Base-by-base conservation (phyloP, 2,113 vertebrate genomes). In the Ascaphus truei region DNA sequence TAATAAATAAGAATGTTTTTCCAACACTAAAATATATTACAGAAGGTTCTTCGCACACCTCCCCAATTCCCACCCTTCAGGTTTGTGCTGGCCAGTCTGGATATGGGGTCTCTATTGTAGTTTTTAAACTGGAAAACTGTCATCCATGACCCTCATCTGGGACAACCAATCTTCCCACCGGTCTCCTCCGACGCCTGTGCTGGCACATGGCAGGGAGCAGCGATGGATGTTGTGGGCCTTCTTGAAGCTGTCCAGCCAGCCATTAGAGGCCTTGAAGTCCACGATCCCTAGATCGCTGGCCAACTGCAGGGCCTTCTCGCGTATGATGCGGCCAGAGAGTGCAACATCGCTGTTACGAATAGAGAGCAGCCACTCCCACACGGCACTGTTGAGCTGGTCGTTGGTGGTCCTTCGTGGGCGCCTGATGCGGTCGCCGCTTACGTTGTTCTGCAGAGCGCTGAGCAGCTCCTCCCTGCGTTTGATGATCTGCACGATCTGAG, bases 241-340 rank as follows among this genome's bases (percentile, higher is more conserved):
- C 7, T 59, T 68, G 39, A 68, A 68, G 65, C 65, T 68, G 53
- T 68, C 53, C 16, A 68, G n/a, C 65, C 65, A 68, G 3, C 65
- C 65, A 15, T 68, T 68, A 3, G 65, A 68, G 23, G 65, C 65
- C 16, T 68, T 68, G 6, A 68, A 68, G 41, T 68, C 65, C 20
- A 3, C 13, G 41, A 68, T 57, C 4, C 65, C 65, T 41, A 58
- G 45, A 13, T 68, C 53, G 1, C 30, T 22, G 30, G 65, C 65
- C 22, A 68, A 50, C 65, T 68, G 41, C 30, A 68, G 31, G 2
- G 65, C 65, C n/a, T 68, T 68, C n/a, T 68, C 39, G 15, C 65
- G 41, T 9, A 68, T 68, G 29, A 68, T n/a, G 10, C 65, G 65
- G 1, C 53, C 53, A 1, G 65, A 68, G 3, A 68, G 5, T 1